These are phyloP conservation scores for Anhinga anhinga DNA, from an alignment of 2,113 vertebrate genomes.

Conservation along the genomic window DNA sequence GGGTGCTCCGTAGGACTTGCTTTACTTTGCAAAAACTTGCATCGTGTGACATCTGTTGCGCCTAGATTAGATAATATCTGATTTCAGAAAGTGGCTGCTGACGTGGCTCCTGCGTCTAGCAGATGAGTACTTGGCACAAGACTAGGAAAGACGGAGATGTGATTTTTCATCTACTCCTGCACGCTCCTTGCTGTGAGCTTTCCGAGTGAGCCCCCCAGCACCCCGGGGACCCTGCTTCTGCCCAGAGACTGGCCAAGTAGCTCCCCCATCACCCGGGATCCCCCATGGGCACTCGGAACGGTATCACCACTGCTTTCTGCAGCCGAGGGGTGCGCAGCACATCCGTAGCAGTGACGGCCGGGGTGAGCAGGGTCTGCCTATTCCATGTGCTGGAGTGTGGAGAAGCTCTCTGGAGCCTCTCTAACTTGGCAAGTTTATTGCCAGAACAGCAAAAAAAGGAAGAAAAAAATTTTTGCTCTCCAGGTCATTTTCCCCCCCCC, in stretches of 20 bases:
- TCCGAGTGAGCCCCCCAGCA: background rate
- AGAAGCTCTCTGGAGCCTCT: background rate
- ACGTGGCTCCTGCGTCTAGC: background rate
- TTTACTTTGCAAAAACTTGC: background rate
- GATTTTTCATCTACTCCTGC: background rate
- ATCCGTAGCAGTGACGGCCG: accelerated
- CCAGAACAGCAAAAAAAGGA: background rate
- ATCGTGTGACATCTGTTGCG: background rate
- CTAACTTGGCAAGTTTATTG: background rate
- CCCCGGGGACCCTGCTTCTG: background rate
- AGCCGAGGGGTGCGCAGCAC: background rate
- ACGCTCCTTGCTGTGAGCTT: background rate
- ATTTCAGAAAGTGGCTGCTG: background rate
- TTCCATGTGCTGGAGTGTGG: background rate
- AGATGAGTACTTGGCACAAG: background rate
- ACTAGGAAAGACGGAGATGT: background rate
- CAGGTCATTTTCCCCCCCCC: background rate
- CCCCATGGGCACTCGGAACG: accelerated
- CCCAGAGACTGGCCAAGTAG: background rate
- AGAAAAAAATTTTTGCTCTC: background rate
- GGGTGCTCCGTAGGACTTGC: background rate
- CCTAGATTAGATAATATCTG: background rate
- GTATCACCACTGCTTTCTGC: background rate
- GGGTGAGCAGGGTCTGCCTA: background rate
- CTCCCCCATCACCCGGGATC: accelerated